These are phyloP conservation scores for Scytalopus superciliaris DNA, from an alignment of 2,113 vertebrate species.

Conservation along the genomic window DNA sequence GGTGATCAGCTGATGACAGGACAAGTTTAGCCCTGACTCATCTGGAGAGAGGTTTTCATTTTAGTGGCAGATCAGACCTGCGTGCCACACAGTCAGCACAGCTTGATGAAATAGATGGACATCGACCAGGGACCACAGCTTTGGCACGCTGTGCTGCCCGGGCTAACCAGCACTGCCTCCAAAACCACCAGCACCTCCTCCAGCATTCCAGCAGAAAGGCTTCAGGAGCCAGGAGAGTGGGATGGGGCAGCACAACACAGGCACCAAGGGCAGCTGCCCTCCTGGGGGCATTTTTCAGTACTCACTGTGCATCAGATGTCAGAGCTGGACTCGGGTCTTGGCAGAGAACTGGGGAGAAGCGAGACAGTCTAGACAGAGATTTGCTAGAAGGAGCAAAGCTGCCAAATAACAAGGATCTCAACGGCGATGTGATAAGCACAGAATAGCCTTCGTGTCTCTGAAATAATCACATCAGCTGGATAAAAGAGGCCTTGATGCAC, in stretches of 20 bases:
- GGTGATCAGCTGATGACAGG: not conserved
- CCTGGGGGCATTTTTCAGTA: not conserved
- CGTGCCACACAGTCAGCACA: not conserved
- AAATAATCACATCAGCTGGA: constrained; percentile 16
- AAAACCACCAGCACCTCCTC: not conserved
- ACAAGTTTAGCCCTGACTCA: constrained; percentile 46
- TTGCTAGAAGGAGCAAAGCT: not conserved
- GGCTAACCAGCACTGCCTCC: not conserved
- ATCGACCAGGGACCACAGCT: not conserved
- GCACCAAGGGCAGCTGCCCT: not conserved
- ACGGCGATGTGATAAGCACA: not conserved
- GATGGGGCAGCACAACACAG: not conserved
- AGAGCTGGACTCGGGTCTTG: not conserved
- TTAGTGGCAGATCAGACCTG: not conserved
- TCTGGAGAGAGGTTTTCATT: not conserved
- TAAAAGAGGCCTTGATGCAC: not conserved
- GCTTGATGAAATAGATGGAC: not conserved
- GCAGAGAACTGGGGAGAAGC: not conserved
- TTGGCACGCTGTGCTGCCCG: fast-evolving
- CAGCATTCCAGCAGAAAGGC: not conserved
- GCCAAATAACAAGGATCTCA: constrained; percentile 14
- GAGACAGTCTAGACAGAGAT: not conserved
- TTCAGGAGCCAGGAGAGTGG: not conserved
- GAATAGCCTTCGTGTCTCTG: not conserved
- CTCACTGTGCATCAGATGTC: not conserved